Evolutionary conservation across 2,888 invertebrate species (phyloP), one percentile per base, ranked within the genome.

Genomic region (Drepana falcataria): DNA sequence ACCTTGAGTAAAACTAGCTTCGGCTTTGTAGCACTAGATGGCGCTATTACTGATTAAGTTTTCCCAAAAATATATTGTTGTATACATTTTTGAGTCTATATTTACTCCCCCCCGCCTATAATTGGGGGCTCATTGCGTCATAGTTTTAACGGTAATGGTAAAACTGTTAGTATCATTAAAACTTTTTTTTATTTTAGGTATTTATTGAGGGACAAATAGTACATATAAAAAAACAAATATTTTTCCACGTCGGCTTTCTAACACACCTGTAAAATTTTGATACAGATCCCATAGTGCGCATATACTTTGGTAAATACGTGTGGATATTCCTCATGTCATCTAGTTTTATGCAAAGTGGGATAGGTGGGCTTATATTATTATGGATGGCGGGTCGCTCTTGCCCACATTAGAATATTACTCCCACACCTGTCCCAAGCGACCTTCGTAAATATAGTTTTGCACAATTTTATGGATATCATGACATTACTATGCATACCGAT

Each of bases 351-450:
- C 66, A 64, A 65, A 71, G 67, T 71, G 71, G 71, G 70, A 63
- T 61, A 68, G 71, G 70, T 66, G 69, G 72, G 73, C 75, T 74
- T 79, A 80, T 79, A 87, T 86, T 86, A 85, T 83, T 86, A 87
- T 85, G 78, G 84, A 87, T 86, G 81, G 82, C 79, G 81, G 81
- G 80, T 76, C 79, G 79, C 82, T 81, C 65, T 77, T 74, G 77
- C 82, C 79, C 69, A 81, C 85, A 87, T 87, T 88, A 87, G 83
- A 88, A 87, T 87, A 86, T 86, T 85, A 77, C 84, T 71, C 76
- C 75, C 78, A 72, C 86, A 85, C 85, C 85, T 86, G 77, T 77
- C 81, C 80, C 79, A 60, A 62, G 67, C 75, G 79, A 75, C 77
- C 74, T 73, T 69, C 70, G 81, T 84, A 81, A 81, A 83, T 84